Percentiles rank a stretch among this genome's conserved stretches.
Evolutionary conservation across 2,113 vertebrate species (phyloP).

Genomic region (Tachysurus vachellii): DNA sequence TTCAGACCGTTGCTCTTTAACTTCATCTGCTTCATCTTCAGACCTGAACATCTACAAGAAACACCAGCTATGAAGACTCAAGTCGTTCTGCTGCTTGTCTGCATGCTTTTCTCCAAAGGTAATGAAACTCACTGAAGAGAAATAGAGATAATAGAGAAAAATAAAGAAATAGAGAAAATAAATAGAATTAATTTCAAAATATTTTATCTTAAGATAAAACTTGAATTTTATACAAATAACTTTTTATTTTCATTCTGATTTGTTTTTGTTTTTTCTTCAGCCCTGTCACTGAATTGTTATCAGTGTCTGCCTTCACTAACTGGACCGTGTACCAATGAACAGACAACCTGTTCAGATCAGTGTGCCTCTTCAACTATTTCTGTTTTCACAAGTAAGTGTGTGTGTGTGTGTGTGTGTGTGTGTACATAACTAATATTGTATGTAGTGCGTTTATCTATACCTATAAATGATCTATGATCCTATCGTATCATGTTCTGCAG

Average conservation of each 20-base stretch:
- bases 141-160: neutral
- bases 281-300: conserved; percentile 2
- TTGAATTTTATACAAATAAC: neutral
- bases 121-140: neutral
- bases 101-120: conserved; percentile 11
- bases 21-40: neutral
- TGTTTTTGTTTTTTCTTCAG: neutral
- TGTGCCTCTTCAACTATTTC: neutral
- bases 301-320: neutral
- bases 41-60: neutral
- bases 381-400: neutral
- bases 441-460: neutral
- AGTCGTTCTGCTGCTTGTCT: neutral
- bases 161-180: neutral
- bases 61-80: neutral
- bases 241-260: neutral
- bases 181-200: neutral
- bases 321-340: neutral
- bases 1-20: neutral
- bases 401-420: neutral
- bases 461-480: neutral
- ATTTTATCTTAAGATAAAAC: neutral
- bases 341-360: neutral
- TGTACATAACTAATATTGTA: neutral
- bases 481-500: neutral